A percentile compares a stretch with the other conserved stretches of the same genome.
Evolutionary conservation across 2,888 invertebrate species (phyloP).

Genomic region (Rhopalosiphum nymphaeae): DNA sequence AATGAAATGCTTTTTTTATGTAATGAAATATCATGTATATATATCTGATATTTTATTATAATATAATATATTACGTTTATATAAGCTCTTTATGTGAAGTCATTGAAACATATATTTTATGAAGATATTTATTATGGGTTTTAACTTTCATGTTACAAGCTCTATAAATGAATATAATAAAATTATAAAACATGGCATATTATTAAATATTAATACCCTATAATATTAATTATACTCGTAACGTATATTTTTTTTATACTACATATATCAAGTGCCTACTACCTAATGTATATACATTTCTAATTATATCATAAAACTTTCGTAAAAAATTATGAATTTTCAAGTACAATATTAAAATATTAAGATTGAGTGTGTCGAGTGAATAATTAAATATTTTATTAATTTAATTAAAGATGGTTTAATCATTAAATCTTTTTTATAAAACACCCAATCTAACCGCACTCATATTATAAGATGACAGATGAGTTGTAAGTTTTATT

Average conservation of each 20-base stretch:
- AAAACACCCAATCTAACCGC: not conserved
- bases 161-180: not conserved
- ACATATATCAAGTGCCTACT: not conserved
- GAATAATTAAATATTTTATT: not conserved
- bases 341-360: not conserved
- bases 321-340: not conserved
- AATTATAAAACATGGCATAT: not conserved
- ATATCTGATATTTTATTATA: not conserved
- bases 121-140: not conserved
- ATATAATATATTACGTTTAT: not conserved
- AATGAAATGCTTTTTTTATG: not conserved
- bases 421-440: not conserved
- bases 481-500: not conserved
- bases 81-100: not conserved
- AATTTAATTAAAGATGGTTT: not conserved
- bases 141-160: not conserved
- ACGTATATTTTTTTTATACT: not conserved
- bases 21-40: not conserved
- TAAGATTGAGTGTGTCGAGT: not conserved
- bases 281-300: not conserved
- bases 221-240: not conserved
- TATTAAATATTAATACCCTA: not conserved
- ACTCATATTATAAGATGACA: too few species aligned
- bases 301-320: not conserved
- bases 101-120: not conserved